Conservation (phyloP, 1,140 invertebrate genomes). For the Centruroides sculpturatus region DNA sequence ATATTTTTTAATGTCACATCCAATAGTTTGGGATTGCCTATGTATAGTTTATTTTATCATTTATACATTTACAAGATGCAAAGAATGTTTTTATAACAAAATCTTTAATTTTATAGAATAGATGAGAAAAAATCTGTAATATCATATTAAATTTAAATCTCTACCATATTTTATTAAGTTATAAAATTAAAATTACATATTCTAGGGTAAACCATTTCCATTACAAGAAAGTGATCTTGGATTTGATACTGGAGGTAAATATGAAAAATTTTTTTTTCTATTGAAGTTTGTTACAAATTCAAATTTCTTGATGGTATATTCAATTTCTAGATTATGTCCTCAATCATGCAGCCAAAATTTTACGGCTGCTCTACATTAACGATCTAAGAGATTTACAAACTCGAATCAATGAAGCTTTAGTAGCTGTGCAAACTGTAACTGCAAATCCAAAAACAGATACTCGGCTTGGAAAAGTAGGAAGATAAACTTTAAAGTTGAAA, state of each 20-base stretch:
- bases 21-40: no score
- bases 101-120: no score
- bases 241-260: slow-evolving; percentile 41
- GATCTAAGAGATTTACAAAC: slow-evolving; percentile 84
- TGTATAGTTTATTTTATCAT: no score
- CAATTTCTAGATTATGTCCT: slow-evolving; percentile 40
- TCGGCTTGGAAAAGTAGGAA: slow-evolving; percentile 79
- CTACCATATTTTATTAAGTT: no score
- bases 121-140: no score
- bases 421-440: slow-evolving; percentile 77
- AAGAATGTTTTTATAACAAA: no score
- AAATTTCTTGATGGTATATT: background rate
- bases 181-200: background rate
- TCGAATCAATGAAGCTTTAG: slow-evolving; percentile 84
- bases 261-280: background rate
- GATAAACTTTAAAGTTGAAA: slow-evolving; percentile 12
- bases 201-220: slow-evolving; percentile 40
- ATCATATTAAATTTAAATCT: no score
- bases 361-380: slow-evolving; percentile 77
- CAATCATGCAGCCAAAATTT: slow-evolving; percentile 59
- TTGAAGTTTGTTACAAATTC: background rate
- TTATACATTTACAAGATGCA: no score
- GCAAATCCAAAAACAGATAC: slow-evolving; percentile 96
- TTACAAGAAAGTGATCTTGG: slow-evolving; percentile 48
- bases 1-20: no score